Evolutionary conservation across 2,113 vertebrate genomes (phyloP), one percentile per base, ranked within the genome.

Genomic region (Cyprinodon tularosa): DNA sequence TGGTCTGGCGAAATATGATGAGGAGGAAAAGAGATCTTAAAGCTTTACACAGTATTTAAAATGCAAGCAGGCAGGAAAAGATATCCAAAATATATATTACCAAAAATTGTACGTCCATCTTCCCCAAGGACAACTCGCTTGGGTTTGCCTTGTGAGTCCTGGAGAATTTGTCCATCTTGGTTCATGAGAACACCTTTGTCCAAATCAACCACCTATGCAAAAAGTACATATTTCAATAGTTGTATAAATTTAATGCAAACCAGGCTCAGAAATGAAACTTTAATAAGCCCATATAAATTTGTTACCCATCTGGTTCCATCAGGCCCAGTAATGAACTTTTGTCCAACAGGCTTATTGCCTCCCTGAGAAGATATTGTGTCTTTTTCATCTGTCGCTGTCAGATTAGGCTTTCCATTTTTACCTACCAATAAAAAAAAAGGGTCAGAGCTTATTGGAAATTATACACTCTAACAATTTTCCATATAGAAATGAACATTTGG

Each of bases 281-380:
- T 22, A 42, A 69, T 71, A 9, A 61, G 4, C 57, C 4, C 3
- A 61, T 77, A 57, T 44, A 38, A 76, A 92, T 53, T 66, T 72
- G 0, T 94, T 96, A 99, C 97, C 98, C 97, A 99, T 96, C 96
- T 99, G 83, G 89, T 95, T 95, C 97, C 97, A 94, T 98, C 96
- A 77, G 98, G 97, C 42, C 97, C 97, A 89, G 94, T 96, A 90
- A 99, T 98, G 85, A 96, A 88, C 92, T 92, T 96, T 66, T 96
- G 96, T 91, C 96, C 95, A 4, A 77, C 90, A 12, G 90, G 91
- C 77, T 96, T 97, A 78, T 91, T 94, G 37, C 89, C 95, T 87
- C 91, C 87, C 65, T 80, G 77, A 45, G 85, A 71, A 17, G 89
- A 91, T 74, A 93, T 90, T n/a, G 92, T 77, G 36, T 91, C 88